These are phyloP conservation scores for Stenchaetothrips biformis DNA, from an alignment of 2,888 invertebrate species.

Conservation along the genomic window DNA sequence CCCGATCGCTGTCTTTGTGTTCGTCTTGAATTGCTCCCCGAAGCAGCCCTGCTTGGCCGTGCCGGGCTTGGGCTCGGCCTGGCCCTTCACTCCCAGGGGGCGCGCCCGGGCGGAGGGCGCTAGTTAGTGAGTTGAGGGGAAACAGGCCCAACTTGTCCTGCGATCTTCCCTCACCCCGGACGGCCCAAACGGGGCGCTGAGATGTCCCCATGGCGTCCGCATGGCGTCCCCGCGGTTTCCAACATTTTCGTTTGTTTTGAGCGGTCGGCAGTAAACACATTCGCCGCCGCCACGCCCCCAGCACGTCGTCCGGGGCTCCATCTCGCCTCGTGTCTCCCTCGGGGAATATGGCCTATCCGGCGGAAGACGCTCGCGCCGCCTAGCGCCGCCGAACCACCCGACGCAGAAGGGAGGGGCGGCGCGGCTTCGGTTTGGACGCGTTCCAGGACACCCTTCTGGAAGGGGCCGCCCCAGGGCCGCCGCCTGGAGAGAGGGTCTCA, in stretches of 20 bases:
- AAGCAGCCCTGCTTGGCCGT: conserved; percentile 12
- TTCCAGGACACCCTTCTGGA: neutral
- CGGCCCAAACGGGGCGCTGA: too few relatives aligned
- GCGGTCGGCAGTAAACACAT: neutral
- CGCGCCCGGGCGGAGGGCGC: neutral
- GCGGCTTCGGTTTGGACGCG: neutral
- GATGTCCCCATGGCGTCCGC: too few relatives aligned
- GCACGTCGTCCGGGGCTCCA: neutral
- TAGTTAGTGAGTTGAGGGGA: conserved; percentile 20
- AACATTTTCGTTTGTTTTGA: too few relatives aligned
- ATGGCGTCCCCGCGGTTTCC: too few relatives aligned
- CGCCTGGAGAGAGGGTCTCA: neutral
- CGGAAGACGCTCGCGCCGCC: neutral
- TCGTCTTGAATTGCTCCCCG: conserved; percentile 12
- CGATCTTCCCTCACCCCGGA: neutral
- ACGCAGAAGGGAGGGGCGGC: neutral
- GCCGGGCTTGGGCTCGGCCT: neutral
- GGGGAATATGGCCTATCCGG: neutral
- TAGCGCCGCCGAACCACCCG: neutral
- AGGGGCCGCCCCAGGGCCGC: neutral
- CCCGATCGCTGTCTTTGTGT: conserved; percentile 20
- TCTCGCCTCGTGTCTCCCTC: neutral
- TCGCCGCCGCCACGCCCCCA: neutral
- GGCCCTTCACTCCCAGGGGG: neutral
- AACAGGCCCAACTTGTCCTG: neutral